Evolutionary conservation across 2,888 invertebrate genomes (phyloP), one percentile per base, ranked within the genome.

Genomic region (Apantesis nais): DNA sequence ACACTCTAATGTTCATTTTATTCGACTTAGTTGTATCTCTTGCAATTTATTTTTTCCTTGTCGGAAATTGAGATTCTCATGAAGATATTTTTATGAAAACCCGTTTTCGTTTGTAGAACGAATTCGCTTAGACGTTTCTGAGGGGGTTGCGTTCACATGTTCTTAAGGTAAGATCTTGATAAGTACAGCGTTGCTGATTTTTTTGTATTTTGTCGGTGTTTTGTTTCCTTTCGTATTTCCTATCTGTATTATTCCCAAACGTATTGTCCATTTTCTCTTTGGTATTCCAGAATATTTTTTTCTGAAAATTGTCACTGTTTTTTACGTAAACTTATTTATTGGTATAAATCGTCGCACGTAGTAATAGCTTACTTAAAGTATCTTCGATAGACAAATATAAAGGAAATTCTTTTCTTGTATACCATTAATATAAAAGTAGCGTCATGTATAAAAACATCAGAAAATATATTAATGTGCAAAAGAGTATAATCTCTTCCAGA

Each of bases 51-150:
- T 82, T 81, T 81, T 61, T 70, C 76, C 79, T 75, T 77, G 78
- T 80, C 84, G 88, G 88, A 88, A 88, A 88, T 86, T 88, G 85
- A 81, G 82, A 86, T 86, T 85, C 86, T 83, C 83, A 81, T 78
- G 81, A 80, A 78, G 78, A 76, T 78, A 81, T 83, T 81, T 81
- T 74, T 83, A 73, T 78, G 80, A 75, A 67, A 82, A 74, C 68
- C 69, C 78, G 63, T 77, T 69, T 80, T 78, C 83, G 60, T 71
- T 82, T 79, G 75, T 75, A 68, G 72, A 80, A 80, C 73, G 75
- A 71, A 75, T 75, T 80, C 60, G 48, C n/a, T n/a, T n/a, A n/a
- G n/a, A n/a, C n/a, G 58, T 39, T 66, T 70, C 67, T 74, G 70
- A 62, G 69, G 58, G 70, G 63, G 44, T 66, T 69, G 68, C 64